Percentiles rank a stretch among this genome's conserved stretches.
phyloP scores from a whole-genome alignment of 2,888 invertebrate genomes.

The Hypselothyrea guttata region DNA sequence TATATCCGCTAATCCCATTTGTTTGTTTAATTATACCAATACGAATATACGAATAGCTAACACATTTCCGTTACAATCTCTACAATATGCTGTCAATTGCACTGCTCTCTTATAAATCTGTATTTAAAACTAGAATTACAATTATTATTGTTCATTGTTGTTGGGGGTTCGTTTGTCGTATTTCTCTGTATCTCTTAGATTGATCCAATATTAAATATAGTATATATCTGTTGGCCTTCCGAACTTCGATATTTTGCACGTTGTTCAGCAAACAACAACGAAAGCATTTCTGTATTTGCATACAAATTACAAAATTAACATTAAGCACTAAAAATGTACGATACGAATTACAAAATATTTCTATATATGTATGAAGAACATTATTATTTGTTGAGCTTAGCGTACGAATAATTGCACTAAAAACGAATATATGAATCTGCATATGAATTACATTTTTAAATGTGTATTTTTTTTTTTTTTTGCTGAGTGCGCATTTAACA shows the following conservation, averaged over 20 bases:
- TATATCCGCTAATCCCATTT: conserved; percentile 31
- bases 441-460: conserved; percentile 14
- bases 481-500: conserved; percentile 39
- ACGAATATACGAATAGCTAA: conserved; percentile 29
- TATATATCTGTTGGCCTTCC: conserved; percentile 19
- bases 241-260: conserved; percentile 28
- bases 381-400: conserved; percentile 36
- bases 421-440: too few relatives aligned
- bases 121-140: conserved; percentile 49
- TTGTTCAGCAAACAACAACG: conserved; percentile 63
- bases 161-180: conserved; percentile 46
- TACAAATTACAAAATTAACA: conserved; percentile 36
- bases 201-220: conserved; percentile 26
- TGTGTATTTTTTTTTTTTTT: too few relatives aligned
- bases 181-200: conserved; percentile 34
- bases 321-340: conserved; percentile 43
- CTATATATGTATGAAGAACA: conserved; percentile 27
- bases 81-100: conserved; percentile 45
- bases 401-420: conserved; percentile 51
- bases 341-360: conserved; percentile 13
- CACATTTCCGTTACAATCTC: conserved; percentile 46
- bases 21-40: conserved; percentile 20
- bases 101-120: conserved; percentile 20
- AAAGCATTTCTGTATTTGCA: conserved; percentile 54
- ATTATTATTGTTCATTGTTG: conserved; percentile 69